Percentiles rank a stretch among this genome's conserved stretches.
Evolutionary conservation across 2,113 vertebrate genomes (phyloP).

Genomic region (Etia nguti): DNA sequence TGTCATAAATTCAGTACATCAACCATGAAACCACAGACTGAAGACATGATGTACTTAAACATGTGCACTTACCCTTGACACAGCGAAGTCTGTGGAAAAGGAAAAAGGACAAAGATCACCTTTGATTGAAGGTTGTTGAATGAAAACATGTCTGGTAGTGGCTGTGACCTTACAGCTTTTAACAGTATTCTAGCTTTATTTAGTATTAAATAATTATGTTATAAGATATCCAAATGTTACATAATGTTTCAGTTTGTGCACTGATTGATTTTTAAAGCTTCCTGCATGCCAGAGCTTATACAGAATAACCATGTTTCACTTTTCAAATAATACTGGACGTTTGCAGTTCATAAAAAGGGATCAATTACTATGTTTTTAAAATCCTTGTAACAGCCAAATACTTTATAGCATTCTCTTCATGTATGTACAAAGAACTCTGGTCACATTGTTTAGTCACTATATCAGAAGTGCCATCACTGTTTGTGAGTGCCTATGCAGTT

Average conservation of each 20-base stretch:
- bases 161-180: not conserved
- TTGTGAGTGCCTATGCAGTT: not conserved
- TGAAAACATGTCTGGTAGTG: not conserved
- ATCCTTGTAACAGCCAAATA: not conserved
- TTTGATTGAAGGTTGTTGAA: not conserved
- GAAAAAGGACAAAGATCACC: conserved; percentile 39
- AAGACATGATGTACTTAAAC: not conserved
- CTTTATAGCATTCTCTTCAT: not conserved
- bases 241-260: not conserved
- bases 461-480: not conserved
- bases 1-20: not conserved
- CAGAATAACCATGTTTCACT: not conserved
- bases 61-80: conserved; percentile 63
- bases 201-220: not conserved
- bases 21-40: conserved; percentile 10
- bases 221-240: not conserved
- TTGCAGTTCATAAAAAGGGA: not conserved
- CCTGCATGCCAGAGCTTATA: not conserved
- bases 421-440: not conserved
- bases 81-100: conserved; percentile 60
- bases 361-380: not conserved
- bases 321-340: not conserved
- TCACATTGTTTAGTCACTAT: not conserved
- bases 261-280: not conserved
- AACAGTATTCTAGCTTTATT: not conserved